A percentile compares a stretch with the other conserved stretches of the same genome.
Evolutionary conservation across 2,797 vertebrate genomes (phyloP).

Genomic region (Phataginus tricuspis): DNA sequence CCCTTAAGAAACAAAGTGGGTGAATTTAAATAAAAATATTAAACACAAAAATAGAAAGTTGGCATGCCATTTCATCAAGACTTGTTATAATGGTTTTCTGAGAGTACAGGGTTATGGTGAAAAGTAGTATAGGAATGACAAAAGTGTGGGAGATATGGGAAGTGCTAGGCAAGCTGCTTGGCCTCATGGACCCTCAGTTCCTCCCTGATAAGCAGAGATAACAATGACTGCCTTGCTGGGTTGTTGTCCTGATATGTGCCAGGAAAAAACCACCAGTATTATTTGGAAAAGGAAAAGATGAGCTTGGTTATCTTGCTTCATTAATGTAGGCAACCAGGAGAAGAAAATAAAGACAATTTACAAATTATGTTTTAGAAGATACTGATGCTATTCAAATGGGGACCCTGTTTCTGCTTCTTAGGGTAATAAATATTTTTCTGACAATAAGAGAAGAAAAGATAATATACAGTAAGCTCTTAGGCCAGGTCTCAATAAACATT

Average conservation of each 20-base stretch:
- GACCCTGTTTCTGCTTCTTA: not conserved
- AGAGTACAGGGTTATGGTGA: not conserved
- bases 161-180: not conserved
- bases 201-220: not conserved
- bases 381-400: not conserved
- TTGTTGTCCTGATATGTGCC: not conserved
- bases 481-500: not conserved
- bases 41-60: not conserved
- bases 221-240: not conserved
- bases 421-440: not conserved
- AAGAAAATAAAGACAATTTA: not conserved
- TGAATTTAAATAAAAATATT: conserved; percentile 14
- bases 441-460: not conserved
- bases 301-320: not conserved
- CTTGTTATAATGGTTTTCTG: not conserved
- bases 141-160: not conserved
- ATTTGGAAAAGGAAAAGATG: not conserved
- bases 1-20: not conserved
- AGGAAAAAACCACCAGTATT: not conserved
- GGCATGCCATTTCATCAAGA: not conserved
- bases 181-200: not conserved
- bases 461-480: not conserved
- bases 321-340: not conserved
- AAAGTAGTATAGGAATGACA: not conserved
- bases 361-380: conserved; percentile 5